Percentiles rank a stretch among this genome's conserved stretches.
These are phyloP conservation scores for Anarhynchus alexandrinus DNA, from an alignment of 2,113 vertebrate species.

Conservation along the genomic window DNA sequence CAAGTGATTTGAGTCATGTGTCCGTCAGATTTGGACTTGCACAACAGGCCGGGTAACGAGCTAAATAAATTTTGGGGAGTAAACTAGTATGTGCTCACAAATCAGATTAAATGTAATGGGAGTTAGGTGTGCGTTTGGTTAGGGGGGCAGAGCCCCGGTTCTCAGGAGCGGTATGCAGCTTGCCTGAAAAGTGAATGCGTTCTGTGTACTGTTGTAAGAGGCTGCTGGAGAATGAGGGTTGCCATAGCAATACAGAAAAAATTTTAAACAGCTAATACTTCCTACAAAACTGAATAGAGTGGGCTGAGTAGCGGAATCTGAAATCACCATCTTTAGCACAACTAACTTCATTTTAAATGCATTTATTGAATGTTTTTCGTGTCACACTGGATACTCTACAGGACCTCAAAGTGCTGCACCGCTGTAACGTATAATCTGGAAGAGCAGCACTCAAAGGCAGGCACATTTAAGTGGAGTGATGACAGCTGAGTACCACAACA, in stretches of 20 bases:
- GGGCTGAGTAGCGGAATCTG: neutral
- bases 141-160: neutral
- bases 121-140: neutral
- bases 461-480: neutral
- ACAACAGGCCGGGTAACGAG: neutral
- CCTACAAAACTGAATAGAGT: neutral
- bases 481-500: neutral
- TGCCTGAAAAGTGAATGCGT: neutral
- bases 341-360: neutral
- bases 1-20: neutral
- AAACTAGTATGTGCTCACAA: neutral
- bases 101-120: neutral
- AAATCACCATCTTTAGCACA: neutral
- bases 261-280: slow-evolving; percentile 40
- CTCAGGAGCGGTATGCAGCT: neutral
- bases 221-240: slow-evolving; percentile 36
- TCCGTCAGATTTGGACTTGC: neutral
- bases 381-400: neutral
- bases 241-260: slow-evolving; percentile 56
- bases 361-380: neutral
- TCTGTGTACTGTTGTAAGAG: neutral
- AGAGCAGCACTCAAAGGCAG: neutral
- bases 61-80: neutral
- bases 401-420: neutral
- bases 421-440: neutral